These are phyloP conservation scores for Anneissia japonica DNA, from an alignment of 35 echinoderm and acorn worm species.

Conservation along the genomic window DNA sequence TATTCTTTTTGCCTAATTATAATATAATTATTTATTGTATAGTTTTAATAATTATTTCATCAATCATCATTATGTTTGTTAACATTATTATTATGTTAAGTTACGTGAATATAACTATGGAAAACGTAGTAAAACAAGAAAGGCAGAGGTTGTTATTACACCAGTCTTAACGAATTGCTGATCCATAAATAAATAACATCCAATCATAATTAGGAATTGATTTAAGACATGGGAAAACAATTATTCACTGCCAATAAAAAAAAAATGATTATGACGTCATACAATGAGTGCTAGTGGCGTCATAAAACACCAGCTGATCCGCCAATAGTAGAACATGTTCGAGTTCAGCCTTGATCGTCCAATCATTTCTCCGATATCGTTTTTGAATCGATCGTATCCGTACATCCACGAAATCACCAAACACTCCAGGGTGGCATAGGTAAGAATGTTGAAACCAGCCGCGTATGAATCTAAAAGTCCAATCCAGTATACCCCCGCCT, in stretches of 20 bases:
- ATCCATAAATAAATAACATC: not conserved
- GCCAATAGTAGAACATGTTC: slow-evolving; percentile 87
- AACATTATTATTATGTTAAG: no score
- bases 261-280: slow-evolving; percentile 19
- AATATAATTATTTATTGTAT: no score
- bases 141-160: no score
- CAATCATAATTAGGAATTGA: no score
- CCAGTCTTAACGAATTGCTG: not conserved
- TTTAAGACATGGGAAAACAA: no score
- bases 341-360: slow-evolving; percentile 40
- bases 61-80: no score
- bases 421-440: slow-evolving; percentile 62
- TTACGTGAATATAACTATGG: no score
- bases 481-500: slow-evolving; percentile 92
- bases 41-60: no score
- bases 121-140: not conserved
- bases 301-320: slow-evolving; percentile 67
- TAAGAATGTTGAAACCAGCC: slow-evolving; percentile 61
- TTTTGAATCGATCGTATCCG: slow-evolving; percentile 69
- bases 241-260: no score
- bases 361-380: slow-evolving; percentile 88
- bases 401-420: slow-evolving; percentile 75
- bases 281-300: slow-evolving; percentile 65
- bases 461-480: slow-evolving; percentile 76
- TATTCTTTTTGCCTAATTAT: no score